phyloP scores from a whole-genome alignment of 2,797 vertebrate species.

The Parotocinclus haroldoi region DNA sequence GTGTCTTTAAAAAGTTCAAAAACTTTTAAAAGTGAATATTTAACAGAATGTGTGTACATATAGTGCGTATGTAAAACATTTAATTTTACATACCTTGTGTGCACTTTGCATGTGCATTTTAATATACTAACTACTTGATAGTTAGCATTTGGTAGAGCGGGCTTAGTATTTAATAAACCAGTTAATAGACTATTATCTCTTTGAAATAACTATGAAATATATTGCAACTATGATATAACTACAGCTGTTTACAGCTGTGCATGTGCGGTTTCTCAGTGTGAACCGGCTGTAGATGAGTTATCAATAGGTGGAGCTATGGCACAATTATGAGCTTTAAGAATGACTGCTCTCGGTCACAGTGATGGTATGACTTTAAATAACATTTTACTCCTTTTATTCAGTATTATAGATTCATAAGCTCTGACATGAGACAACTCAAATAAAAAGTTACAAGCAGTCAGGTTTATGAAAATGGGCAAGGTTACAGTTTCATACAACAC shows the following conservation, averaged over 20 bases:
- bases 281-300: constrained; percentile 15
- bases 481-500: neutral
- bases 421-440: neutral
- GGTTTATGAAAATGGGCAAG: too few species aligned
- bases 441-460: neutral
- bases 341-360: constrained; percentile 8
- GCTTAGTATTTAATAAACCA: too few species aligned
- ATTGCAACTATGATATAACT: too few species aligned
- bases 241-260: too few species aligned
- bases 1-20: constrained; percentile 5
- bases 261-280: neutral
- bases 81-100: too few species aligned
- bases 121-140: too few species aligned
- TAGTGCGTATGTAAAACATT: too few species aligned
- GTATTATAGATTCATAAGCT: neutral
- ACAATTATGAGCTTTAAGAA: constrained; percentile 50
- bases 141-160: too few species aligned
- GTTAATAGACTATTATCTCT: too few species aligned
- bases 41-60: too few species aligned
- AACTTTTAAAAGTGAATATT: neutral
- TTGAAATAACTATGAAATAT: too few species aligned
- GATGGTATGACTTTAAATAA: constrained; percentile 3
- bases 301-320: constrained; percentile 72
- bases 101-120: too few species aligned
- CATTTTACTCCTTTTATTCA: neutral